These are phyloP conservation scores for Gallirallus australis DNA, from an alignment of 2,797 vertebrate species.

Conservation along the genomic window DNA sequence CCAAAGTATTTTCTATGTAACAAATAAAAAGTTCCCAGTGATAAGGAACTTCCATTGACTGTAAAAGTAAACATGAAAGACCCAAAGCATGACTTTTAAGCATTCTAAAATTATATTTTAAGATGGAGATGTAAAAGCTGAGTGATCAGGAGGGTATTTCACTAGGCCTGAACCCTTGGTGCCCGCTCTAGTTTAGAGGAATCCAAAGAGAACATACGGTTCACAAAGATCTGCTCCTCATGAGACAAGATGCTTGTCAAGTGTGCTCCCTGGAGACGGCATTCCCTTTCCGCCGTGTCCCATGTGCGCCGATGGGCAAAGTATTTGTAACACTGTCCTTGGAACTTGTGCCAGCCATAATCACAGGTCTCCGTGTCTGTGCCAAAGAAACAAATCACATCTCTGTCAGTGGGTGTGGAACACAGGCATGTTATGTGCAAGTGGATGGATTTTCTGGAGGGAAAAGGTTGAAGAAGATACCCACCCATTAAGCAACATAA, in stretches of 20 bases:
- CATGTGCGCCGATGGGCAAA: conserved; percentile 91
- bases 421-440: neutral
- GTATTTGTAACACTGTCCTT: conserved; percentile 97
- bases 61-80: neutral
- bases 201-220: conserved; percentile 84
- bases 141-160: neutral
- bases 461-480: neutral
- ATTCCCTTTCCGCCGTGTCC: conserved; percentile 95
- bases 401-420: neutral
- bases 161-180: neutral
- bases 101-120: neutral
- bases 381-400: neutral
- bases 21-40: neutral
- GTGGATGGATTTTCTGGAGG: neutral
- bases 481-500: neutral
- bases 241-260: conserved; percentile 91
- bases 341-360: conserved; percentile 98
- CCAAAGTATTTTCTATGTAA: neutral
- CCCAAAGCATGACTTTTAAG: neutral
- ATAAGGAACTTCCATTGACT: neutral
- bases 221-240: conserved; percentile 94
- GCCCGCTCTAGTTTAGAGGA: neutral
- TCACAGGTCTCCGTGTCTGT: conserved; percentile 93
- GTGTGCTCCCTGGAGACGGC: conserved; percentile 93
- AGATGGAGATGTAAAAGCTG: neutral